Evolutionary conservation across 2,888 invertebrate genomes (phyloP).

Genomic region (Bellardia bayeri): DNA sequence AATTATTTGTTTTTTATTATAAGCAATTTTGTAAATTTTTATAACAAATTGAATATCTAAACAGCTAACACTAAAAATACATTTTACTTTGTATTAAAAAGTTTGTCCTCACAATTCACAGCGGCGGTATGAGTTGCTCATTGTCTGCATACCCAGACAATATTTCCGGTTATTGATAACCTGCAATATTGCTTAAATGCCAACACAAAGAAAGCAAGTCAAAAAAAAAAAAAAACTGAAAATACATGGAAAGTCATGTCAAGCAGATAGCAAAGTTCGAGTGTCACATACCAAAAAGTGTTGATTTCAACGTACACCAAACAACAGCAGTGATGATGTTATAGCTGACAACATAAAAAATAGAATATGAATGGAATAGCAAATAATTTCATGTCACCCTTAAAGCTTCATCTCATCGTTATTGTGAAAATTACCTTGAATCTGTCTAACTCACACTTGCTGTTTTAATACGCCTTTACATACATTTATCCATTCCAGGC

Average conservation of each 20-base stretch:
- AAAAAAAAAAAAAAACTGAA: not conserved
- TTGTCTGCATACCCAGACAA: conserved; percentile 60
- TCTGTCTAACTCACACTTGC: not conserved
- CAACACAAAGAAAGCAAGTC: not conserved
- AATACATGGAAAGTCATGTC: conserved; percentile 29
- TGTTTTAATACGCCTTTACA: no score
- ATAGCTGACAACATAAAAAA: conserved; percentile 1
- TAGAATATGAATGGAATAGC: not conserved
- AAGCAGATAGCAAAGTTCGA: conserved; percentile 48
- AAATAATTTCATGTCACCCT: conserved; percentile 21
- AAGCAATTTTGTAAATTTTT: no score
- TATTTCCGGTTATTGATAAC: conserved; percentile 68
- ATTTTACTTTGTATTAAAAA: not conserved
- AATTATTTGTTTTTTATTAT: no score
- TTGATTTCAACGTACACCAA: conserved; percentile 49
- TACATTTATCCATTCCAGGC: not conserved
- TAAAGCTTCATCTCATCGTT: not conserved
- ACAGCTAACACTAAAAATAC: not conserved
- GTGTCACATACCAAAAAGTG: conserved; percentile 55
- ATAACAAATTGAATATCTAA: no score
- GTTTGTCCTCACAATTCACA: not conserved
- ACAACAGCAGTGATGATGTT: conserved; percentile 33
- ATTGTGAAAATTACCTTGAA: conserved; percentile 24
- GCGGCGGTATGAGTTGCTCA: not conserved
- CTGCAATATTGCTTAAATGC: conserved; percentile 29